Evolutionary conservation across 2,888 invertebrate species (phyloP), one percentile per base, ranked within the genome.

Genomic region (Drosophila meridiana): DNA sequence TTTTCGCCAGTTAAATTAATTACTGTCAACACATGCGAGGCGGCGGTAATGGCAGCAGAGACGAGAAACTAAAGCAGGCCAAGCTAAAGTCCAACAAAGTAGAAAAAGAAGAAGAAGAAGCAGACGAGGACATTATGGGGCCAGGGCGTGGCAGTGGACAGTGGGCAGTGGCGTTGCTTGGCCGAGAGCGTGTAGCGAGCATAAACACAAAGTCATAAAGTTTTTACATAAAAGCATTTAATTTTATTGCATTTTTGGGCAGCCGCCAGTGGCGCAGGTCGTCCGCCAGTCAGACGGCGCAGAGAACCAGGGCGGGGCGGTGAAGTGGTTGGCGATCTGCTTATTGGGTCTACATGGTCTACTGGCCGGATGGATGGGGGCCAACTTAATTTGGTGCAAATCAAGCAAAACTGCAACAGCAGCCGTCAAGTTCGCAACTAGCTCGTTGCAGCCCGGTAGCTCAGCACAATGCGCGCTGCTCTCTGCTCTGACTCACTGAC

Each of bases 211-310:
- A 88, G 89, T 87, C 90, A 89, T 87, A 87, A 87, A 87, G 73
- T 87, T 87, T 86, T 87, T 87, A 88, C 82, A 87, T 86, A 89
- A 87, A 85, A 87, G 82, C 88, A 87, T 87, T 87, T 87, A 87
- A 89, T 87, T 87, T 87, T 87, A 87, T 89, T 87, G 87, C 88
- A 89, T 88, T 87, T 87, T 87, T 88, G 88, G 90, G 88, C 89
- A 77, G 64, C 80, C 80, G 78, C 72, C 67, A 75, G 69, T 62
- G 63, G 71, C 53, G 58, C 68, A 68, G 67, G 60, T 52, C 43
- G 70, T 28, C 62, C 55, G 63, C 50, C 71, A 52, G 69, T 9
- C 67, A 57, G 57, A 34, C 32, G 72, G 67, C 57, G 55, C 50
- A 34, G 43, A 34, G 43, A 60, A 45, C 45, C 66, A 52, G 57